Evolutionary conservation across 2,113 vertebrate species (phyloP).

Genomic region (Rhabdomys dilectus): DNA sequence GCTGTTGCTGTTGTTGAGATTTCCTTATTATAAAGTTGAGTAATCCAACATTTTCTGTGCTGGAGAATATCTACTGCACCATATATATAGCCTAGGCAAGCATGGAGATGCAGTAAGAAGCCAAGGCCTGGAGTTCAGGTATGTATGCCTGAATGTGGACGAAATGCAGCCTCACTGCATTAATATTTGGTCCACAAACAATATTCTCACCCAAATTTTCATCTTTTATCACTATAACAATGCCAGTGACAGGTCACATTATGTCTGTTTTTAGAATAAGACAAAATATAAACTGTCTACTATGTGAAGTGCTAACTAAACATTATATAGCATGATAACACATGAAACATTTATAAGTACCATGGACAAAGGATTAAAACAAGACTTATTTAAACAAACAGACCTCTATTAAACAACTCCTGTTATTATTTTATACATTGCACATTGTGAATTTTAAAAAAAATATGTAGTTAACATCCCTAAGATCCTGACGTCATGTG

Average conservation of each 20-base stretch:
- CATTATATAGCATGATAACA: neutral
- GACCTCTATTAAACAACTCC: neutral
- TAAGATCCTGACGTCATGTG: neutral
- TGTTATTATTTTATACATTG: neutral
- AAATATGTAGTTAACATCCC: neutral
- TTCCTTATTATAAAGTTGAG: neutral
- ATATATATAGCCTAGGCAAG: neutral
- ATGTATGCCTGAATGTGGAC: neutral
- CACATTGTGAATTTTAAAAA: constrained; percentile 1
- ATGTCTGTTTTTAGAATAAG: neutral
- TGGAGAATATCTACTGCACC: neutral
- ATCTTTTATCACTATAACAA: neutral
- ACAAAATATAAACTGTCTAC: neutral
- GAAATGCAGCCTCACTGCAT: neutral
- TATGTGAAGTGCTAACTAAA: neutral
- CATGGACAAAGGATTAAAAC: neutral
- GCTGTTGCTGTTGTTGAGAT: neutral
- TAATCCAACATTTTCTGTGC: neutral
- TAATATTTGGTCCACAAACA: neutral
- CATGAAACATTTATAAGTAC: constrained; percentile 14
- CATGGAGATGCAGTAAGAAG: neutral
- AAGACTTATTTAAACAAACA: constrained; percentile 18
- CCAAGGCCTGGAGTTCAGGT: neutral
- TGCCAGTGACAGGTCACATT: neutral
- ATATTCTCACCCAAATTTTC: neutral